Evolutionary conservation across 1,140 invertebrate species (phyloP), one percentile per base, ranked within the genome.

Genomic region (Ylistrum balloti): DNA sequence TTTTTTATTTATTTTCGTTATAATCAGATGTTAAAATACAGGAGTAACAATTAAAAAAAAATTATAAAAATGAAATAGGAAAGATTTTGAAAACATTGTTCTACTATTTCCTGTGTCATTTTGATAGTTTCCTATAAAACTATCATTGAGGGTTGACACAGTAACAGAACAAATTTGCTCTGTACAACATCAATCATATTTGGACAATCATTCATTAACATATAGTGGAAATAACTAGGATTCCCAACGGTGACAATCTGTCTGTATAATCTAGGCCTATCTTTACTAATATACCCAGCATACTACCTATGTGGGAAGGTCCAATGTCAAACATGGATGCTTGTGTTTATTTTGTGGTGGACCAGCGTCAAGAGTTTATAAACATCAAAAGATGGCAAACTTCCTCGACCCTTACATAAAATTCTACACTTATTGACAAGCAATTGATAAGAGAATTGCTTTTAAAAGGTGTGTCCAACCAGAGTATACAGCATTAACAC

Each of bases 351-450:
- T 74, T 74, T 74, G 28, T 74, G 5, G 28, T 28, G 22, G 17
- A 3, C 56, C 56, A 74, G 3, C 56, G 28, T 17, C 22, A 5
- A 74, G 20, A 74, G 20, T 3, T 5, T 74, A 3, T 28, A 74
- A 74, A 74, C 56, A 28, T 74, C 56, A 74, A 74, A 74, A 74
- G 22, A 74, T n/a, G 56, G 17, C 56, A 74, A 74, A 74, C 56
- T 74, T 74, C 56, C 56, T 74, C 5, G n/a, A 9, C 56, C 5
- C 56, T 74, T n/a, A 74, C 22, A 74, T 9, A n/a, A 74, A n/a
- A 74, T 28, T 28, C 28, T 28, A n/a, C 22, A 74, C 22, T 74
- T 74, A 74, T 74, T 74, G 56, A 74, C 56, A 74, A 74, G 28
- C 56, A 74, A 74, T 74, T 74, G 56, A 74, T 74, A 74, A 74